Evolutionary conservation across 1,140 invertebrate species (phyloP), one percentile per base, ranked within the genome.

Genomic region (Ceratina japonica): DNA sequence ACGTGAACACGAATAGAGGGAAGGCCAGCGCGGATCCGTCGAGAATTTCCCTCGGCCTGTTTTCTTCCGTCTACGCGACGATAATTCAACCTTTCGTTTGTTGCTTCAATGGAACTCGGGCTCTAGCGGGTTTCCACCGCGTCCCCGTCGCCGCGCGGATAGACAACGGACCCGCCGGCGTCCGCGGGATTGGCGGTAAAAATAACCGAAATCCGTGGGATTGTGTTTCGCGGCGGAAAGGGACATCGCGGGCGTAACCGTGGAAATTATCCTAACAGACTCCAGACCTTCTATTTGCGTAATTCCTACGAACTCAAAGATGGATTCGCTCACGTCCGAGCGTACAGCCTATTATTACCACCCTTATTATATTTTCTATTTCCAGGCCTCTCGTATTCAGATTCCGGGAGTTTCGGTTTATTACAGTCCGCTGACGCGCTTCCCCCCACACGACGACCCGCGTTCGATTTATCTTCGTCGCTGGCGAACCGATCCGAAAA

Each of bases 31-130:
- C 16, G 20, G 52, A 74, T 51, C 51, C 76, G 61, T 71, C 49
- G 68, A 72, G 62, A 79, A 79, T 65, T 73, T 74, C 70, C 77
- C 71, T 74, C 77, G 77, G 71, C 71, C 77, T 52, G 77, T 65
- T 73, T 73, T 74, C 71, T 79, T 79, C 77, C 70, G 77, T 79
- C 71, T 68, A 72, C 75, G 69, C 69, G 59, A 78, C 75, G 75
- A 78, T 78, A 78, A 78, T 54, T 78, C 75, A 78, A 68, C 58
- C 49, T 64, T 61, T 49, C 75, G 75, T 78, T 78, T 72, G 59
- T 78, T 78, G 75, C 31, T 78, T 56, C 75, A 78, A 72, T 24
- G 51, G 27, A 62, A 51, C 66, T n/a, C 52, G 54, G 27, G 22
- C 31, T 59, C 20, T 16, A 31, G 66, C 56, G 65, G 65, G 24